These are phyloP conservation scores for Brienomyrus longianalis DNA, from an alignment of 2,113 vertebrate species.

Conservation along the genomic window DNA sequence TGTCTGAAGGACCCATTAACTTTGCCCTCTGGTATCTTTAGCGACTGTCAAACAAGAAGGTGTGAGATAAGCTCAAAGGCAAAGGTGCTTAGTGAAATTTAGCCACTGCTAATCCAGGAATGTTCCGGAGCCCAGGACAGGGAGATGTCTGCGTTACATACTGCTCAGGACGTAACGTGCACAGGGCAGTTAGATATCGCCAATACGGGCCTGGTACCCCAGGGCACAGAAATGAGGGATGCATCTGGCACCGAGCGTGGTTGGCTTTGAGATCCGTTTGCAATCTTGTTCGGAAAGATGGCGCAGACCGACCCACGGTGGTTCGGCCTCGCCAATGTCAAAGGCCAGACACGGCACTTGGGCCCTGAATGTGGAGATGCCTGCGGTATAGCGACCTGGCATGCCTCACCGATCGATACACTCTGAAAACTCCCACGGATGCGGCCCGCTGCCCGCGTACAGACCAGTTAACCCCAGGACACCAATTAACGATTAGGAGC, in stretches of 20 bases:
- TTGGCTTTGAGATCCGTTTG: neutral
- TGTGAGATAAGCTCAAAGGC: constrained; percentile 30
- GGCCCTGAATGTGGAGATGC: neutral
- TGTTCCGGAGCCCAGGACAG: neutral
- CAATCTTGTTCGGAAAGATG: neutral
- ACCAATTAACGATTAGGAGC: constrained; percentile 16
- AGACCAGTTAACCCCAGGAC: neutral
- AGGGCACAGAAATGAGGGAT: neutral
- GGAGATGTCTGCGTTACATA: neutral
- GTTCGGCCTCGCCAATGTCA: constrained; percentile 20
- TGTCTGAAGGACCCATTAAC: constrained; percentile 37
- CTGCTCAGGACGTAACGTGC: neutral
- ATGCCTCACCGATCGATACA: constrained; percentile 21
- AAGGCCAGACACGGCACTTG: constrained; percentile 20
- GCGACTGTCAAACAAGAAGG: constrained; percentile 44
- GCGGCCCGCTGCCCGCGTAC: neutral
- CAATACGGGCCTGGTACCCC: neutral
- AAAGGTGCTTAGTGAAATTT: constrained; percentile 44
- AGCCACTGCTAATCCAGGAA: constrained; percentile 34
- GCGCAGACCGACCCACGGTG: neutral
- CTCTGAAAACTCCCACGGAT: constrained; percentile 23
- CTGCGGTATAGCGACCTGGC: neutral
- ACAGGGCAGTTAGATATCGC: neutral
- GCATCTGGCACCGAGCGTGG: neutral
- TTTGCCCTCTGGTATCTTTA: constrained; percentile 33